phyloP scores from a whole-genome alignment of 1,140 invertebrate species.

The Solen grandis region DNA sequence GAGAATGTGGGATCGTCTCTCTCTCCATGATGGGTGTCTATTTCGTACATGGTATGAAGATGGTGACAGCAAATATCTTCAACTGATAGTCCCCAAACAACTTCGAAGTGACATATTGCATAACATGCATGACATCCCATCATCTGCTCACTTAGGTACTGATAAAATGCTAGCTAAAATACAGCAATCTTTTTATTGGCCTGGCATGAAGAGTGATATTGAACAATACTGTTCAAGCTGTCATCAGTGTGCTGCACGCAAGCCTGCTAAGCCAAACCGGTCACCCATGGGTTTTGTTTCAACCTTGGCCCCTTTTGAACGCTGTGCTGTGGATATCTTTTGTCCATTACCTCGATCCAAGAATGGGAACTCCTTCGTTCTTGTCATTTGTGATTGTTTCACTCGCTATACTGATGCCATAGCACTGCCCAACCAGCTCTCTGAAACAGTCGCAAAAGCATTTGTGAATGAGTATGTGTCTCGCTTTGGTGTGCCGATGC shows the following conservation, averaged over 20 bases:
- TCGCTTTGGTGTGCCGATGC: constrained; percentile 55
- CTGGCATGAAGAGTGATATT: too few relatives aligned
- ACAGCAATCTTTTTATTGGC: too few relatives aligned
- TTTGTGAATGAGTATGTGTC: constrained; percentile 55
- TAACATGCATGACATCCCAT: constrained; percentile 43
- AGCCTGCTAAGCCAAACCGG: background rate
- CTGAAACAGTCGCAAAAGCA: constrained; percentile 37
- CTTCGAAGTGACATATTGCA: constrained; percentile 11
- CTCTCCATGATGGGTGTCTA: constrained; percentile 28
- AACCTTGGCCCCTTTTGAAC: constrained; percentile 61
- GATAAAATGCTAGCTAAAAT: constrained; percentile 34
- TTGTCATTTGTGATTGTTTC: constrained; percentile 68
- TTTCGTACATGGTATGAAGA: background rate
- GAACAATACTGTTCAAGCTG: too few relatives aligned
- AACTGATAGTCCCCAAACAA: constrained; percentile 39
- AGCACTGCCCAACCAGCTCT: constrained; percentile 62
- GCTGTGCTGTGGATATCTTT: constrained; percentile 71
- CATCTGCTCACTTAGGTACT: constrained; percentile 43
- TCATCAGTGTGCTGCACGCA: too few relatives aligned
- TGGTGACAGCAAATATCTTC: background rate
- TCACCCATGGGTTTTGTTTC: constrained; percentile 18
- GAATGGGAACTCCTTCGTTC: constrained; percentile 65
- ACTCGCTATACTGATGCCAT: constrained; percentile 70
- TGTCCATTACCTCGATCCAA: constrained; percentile 70
- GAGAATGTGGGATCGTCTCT: constrained; percentile 56